Evolutionary conservation across 2,113 vertebrate genomes (phyloP).

Genomic region (Capra hircus): DNA sequence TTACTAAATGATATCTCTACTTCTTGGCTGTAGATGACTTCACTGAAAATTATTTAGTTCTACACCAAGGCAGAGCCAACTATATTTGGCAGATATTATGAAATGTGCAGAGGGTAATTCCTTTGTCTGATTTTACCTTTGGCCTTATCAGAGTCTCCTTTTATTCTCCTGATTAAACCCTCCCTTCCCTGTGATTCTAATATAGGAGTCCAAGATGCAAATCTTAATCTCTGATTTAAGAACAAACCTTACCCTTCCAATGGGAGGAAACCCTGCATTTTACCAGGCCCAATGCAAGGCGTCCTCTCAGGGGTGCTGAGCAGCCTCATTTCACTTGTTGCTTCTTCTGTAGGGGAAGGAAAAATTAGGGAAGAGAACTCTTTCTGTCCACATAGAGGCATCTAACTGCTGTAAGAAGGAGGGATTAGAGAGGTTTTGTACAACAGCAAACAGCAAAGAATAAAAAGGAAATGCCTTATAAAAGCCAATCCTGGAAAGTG

Average conservation of each 20-base stretch:
- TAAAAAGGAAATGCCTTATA: neutral
- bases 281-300: neutral
- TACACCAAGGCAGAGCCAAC: neutral
- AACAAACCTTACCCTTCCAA: neutral
- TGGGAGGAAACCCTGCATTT: neutral
- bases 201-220: neutral
- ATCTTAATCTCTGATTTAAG: neutral
- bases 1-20: neutral
- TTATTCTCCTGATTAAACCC: neutral
- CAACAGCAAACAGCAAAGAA: neutral
- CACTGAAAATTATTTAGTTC: neutral
- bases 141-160: neutral
- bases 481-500: neutral
- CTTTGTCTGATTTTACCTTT: neutral
- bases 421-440: neutral
- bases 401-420: neutral
- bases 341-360: neutral
- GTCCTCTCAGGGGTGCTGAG: neutral
- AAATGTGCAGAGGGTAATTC: neutral
- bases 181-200: neutral
- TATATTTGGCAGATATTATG: neutral
- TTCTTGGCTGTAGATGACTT: neutral
- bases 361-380: neutral
- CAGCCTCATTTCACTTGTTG: neutral
- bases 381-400: neutral